These are phyloP conservation scores for Capromys pilorides DNA, from an alignment of 2,797 vertebrate genomes.

Conservation along the genomic window DNA sequence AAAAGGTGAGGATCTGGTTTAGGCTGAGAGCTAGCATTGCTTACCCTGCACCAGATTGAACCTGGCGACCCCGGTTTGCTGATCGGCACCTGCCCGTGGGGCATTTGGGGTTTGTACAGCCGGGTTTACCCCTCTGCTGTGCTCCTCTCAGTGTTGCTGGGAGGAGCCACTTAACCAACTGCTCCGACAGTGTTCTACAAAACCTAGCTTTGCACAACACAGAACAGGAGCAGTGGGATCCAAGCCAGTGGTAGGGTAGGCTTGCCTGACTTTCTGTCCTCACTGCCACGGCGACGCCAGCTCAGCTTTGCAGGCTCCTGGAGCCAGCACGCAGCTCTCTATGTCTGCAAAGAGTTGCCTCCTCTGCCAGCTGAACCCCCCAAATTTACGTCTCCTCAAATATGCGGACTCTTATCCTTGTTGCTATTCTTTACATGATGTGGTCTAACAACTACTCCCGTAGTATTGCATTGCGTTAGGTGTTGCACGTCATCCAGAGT, in stretches of 20 bases:
- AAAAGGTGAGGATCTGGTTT: not conserved
- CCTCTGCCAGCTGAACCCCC: not conserved
- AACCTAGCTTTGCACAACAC: accelerated
- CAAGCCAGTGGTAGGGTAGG: too few relatives aligned
- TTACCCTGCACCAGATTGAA: not conserved
- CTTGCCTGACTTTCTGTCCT: not conserved
- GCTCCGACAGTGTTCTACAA: not conserved
- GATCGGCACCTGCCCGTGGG: too few relatives aligned
- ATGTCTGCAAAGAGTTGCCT: not conserved
- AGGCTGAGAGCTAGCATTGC: accelerated
- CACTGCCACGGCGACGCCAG: accelerated
- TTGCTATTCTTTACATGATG: not conserved
- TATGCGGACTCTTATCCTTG: not conserved
- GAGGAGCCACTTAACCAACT: accelerated
- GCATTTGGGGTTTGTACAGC: not conserved
- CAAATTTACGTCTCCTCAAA: not conserved
- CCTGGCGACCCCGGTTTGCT: not conserved
- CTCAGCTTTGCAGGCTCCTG: not conserved
- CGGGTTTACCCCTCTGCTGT: too few relatives aligned
- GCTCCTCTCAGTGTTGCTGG: too few relatives aligned
- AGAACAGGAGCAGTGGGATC: accelerated
- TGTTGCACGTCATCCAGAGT: not conserved
- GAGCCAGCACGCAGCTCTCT: not conserved
- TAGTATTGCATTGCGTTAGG: not conserved
- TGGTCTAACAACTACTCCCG: too few relatives aligned